Conservation (phyloP, 2,888 invertebrate species). For the Norana najaformis region DNA sequence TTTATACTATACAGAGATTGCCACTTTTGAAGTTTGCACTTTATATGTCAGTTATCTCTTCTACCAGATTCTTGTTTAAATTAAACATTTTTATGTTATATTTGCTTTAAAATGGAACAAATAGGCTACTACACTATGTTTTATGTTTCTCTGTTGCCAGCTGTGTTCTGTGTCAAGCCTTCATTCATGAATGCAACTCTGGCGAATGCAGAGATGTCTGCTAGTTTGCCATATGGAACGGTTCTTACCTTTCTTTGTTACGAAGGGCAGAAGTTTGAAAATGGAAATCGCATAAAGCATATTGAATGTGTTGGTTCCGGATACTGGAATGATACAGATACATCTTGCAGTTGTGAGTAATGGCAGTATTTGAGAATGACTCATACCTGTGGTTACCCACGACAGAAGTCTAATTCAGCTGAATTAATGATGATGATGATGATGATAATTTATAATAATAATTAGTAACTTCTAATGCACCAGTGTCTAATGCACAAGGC, state of each 20-base stretch:
- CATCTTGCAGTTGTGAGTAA: neutral
- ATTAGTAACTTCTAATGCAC: too few species aligned
- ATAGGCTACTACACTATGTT: neutral
- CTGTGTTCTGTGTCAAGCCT: neutral
- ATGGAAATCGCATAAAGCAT: neutral
- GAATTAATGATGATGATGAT: too few species aligned
- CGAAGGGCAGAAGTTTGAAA: slow-evolving; percentile 10
- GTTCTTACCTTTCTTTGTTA: neutral
- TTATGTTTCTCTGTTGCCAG: neutral
- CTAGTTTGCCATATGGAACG: neutral
- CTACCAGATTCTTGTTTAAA: too few species aligned
- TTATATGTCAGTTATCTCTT: neutral
- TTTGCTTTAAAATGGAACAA: neutral
- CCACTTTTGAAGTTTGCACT: neutral
- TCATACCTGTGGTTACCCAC: too few species aligned
- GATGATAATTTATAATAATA: too few species aligned
- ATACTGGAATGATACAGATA: slow-evolving; percentile 22
- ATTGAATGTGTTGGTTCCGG: neutral
- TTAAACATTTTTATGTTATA: neutral
- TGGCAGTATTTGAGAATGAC: neutral
- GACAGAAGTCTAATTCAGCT: too few species aligned
- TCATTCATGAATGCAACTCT: neutral
- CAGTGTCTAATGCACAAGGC: too few species aligned
- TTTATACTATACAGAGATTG: neutral
- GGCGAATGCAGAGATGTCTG: neutral